A percentile compares a stretch with the other conserved stretches of the same genome.
phyloP scores from a whole-genome alignment of 1,140 invertebrate genomes.

The Drosophila subpulchrella region DNA sequence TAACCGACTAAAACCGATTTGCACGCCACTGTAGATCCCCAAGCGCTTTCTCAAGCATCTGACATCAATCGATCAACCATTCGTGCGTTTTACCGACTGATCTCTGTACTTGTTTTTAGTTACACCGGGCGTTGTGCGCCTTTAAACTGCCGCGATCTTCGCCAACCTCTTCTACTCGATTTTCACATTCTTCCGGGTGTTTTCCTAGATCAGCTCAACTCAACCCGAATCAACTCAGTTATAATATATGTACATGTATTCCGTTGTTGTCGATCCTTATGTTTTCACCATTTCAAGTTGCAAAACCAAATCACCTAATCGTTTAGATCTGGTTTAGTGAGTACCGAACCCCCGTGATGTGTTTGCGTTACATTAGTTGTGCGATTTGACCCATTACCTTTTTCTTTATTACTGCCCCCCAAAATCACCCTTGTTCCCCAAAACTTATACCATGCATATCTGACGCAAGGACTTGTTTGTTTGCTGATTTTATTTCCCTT shows the following conservation, averaged over 20 bases:
- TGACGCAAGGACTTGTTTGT: slow-evolving; percentile 17
- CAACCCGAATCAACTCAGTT: slow-evolving; percentile 34
- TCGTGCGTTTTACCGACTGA: slow-evolving; percentile 37
- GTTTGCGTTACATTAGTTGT: slow-evolving; percentile 49
- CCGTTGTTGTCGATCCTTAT: slow-evolving; percentile 47
- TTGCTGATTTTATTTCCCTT: slow-evolving; percentile 1
- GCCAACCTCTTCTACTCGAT: slow-evolving; percentile 58
- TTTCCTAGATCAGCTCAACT: slow-evolving; percentile 54
- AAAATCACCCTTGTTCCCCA: slow-evolving; percentile 11
- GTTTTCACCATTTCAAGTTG: slow-evolving; percentile 44
- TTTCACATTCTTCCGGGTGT: slow-evolving; percentile 61
- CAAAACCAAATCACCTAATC: slow-evolving; percentile 52
- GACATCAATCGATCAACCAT: slow-evolving; percentile 27
- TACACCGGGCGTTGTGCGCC: slow-evolving; percentile 75
- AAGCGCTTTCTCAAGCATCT: slow-evolving; percentile 16
- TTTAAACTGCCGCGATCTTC: slow-evolving; percentile 53
- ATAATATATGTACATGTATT: slow-evolving; percentile 49
- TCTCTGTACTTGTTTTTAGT: slow-evolving; percentile 79
- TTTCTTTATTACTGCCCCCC: slow-evolving; percentile 7
- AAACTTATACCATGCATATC: slow-evolving; percentile 13
- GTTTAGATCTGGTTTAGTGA: slow-evolving; percentile 71
- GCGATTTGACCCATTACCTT: slow-evolving; percentile 31
- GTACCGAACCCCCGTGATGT: slow-evolving; percentile 51
- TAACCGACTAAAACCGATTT: slow-evolving; percentile 35
- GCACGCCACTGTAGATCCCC: slow-evolving; percentile 14